Percentiles rank a stretch among this genome's conserved stretches.
These are phyloP conservation scores for Melanostoma mellinum DNA, from an alignment of 2,888 invertebrate species.

Conservation along the genomic window DNA sequence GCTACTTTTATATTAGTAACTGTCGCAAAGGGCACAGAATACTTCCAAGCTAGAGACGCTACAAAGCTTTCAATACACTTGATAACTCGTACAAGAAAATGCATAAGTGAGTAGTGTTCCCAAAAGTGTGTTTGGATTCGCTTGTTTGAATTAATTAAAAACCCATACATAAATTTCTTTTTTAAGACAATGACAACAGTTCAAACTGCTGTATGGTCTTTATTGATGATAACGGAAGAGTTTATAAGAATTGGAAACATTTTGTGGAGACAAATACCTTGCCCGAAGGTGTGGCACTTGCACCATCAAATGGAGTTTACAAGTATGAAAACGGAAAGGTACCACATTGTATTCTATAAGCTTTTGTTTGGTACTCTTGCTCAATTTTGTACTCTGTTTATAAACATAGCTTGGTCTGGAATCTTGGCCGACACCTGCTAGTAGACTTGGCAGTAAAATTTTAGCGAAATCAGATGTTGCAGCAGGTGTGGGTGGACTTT, in stretches of 20 bases:
- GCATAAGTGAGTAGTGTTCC: constrained; percentile 75
- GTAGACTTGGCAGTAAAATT: constrained; percentile 37
- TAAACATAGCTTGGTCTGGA: constrained; percentile 73
- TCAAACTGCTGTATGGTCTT: constrained; percentile 79
- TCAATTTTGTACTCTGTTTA: neutral
- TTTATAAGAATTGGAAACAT: constrained; percentile 82
- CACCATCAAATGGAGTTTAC: constrained; percentile 82
- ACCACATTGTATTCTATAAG: neutral
- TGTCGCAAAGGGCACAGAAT: constrained; percentile 74
- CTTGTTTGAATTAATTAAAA: too few species aligned
- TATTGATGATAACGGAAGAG: constrained; percentile 80
- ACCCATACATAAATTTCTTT: neutral
- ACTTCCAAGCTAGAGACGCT: constrained; percentile 64
- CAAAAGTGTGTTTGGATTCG: neutral
- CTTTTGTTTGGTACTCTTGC: neutral
- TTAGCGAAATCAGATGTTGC: constrained; percentile 74
- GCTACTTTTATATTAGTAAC: constrained; percentile 78
- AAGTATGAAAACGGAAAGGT: constrained; percentile 69
- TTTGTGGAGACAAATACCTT: constrained; percentile 82
- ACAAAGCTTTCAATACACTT: constrained; percentile 77
- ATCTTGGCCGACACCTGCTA: constrained; percentile 76
- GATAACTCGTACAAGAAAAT: constrained; percentile 78
- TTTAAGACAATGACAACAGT: constrained; percentile 73
- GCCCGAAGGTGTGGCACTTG: constrained; percentile 81
- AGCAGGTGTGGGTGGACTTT: constrained; percentile 74